Evolutionary conservation across 2,113 vertebrate species (phyloP).

Genomic region (Tetrao urogallus): DNA sequence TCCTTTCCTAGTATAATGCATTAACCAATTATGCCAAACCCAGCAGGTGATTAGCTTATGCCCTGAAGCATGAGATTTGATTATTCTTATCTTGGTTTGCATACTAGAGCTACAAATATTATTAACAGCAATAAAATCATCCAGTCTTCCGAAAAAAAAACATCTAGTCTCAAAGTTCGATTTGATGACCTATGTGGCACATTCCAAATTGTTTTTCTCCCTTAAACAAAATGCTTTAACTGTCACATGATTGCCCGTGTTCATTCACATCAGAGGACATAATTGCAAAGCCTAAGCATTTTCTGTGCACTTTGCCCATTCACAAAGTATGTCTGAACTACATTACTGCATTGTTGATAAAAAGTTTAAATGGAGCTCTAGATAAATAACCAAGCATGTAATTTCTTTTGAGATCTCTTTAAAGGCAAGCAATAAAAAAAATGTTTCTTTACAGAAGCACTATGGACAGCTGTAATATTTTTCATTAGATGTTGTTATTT

Average conservation of each 20-base stretch:
- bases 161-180: neutral
- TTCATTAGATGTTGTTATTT: neutral
- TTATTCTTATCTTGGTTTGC: constrained; percentile 61
- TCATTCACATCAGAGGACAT: rapidly evolving
- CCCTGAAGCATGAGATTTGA: constrained; percentile 67
- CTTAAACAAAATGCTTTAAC: neutral
- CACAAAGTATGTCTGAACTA: neutral
- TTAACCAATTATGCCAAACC: constrained; percentile 48
- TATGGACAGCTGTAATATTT: neutral
- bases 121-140: constrained; percentile 31
- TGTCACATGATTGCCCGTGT: neutral
- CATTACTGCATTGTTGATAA: rapidly evolving
- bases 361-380: neutral
- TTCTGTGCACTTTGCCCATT: neutral
- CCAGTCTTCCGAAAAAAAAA: neutral
- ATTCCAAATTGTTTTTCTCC: neutral
- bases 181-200: neutral
- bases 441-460: neutral
- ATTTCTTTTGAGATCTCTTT: neutral
- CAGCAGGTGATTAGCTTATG: constrained; percentile 64
- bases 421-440: neutral
- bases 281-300: neutral
- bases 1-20: constrained; percentile 20
- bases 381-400: neutral
- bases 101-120: constrained; percentile 36